Base-by-base conservation (phyloP, 64 coral and sea anemone genomes). In the Montipora foliosa region DNA sequence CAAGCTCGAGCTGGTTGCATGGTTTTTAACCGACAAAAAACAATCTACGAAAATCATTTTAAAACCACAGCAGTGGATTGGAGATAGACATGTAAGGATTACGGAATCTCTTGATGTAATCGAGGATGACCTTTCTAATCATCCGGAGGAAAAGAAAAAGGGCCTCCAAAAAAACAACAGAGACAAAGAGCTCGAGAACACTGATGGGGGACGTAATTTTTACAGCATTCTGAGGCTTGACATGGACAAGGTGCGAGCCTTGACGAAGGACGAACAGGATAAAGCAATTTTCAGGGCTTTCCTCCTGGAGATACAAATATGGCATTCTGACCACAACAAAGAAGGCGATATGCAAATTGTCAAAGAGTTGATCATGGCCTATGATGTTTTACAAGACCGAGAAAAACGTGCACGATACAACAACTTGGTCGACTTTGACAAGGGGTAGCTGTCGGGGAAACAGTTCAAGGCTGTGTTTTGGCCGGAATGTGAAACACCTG, bases 371-470 rank as follows among this genome's bases (percentile, higher is more conserved):
- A 96, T 93, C 12, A 21, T 17, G 21, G 95, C 95, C 1, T 89
- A 89, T 21, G 87, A 90, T 0, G 45, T 89, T 25, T 47, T 96
- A 10, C 47, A 48, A 16, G 86, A 90, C 48, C 69, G 84, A 67
- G 84, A 88, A 51, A 96, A 51, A 72, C 76, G 95, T 44, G 79
- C 85, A 0, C 16, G 47, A n/a, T 96, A 96, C 73, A 37, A 96
- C 25, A 96, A 93, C 51, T 15, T 52, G 75, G 60, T 24, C 8
- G 90, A 96, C 47, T 89, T 84, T 47, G 95, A 93, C 19, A 72
- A 64, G 10, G 91, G 90, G 1, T 93, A 90, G 95, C 17, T 81
- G 51, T 76, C 86, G 15, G 44, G 8, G 9, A 83, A 60, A 57
- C 85, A 46, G 1, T 96, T 52, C 66, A 64, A 76, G 70, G 85